A percentile compares a stretch with the other conserved stretches of the same genome.
phyloP scores from a whole-genome alignment of 2,797 vertebrate genomes.

The Aplochiton taeniatus region DNA sequence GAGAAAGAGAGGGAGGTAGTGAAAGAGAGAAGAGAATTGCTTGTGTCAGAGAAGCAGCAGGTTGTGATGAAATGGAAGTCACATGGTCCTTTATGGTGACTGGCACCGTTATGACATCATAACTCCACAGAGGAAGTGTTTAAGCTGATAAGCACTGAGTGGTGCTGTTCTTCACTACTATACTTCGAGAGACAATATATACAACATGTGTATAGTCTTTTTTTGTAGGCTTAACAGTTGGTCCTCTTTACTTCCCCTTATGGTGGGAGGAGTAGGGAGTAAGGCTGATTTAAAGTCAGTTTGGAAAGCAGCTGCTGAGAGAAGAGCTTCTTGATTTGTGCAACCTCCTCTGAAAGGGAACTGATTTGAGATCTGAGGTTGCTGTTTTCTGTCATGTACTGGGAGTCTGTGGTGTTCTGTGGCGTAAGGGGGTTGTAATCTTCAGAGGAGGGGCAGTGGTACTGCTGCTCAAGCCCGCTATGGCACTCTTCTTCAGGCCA shows the following conservation, averaged over 20 bases:
- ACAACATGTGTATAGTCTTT: background rate
- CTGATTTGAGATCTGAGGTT: conserved; percentile 75
- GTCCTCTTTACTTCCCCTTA: background rate
- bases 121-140: background rate
- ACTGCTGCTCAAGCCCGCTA: conserved; percentile 25
- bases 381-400: conserved; percentile 54
- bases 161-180: no score
- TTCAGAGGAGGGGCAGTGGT: conserved; percentile 21
- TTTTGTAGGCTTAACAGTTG: background rate
- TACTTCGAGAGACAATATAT: no score
- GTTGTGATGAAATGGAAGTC: background rate
- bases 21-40: background rate
- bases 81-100: no score
- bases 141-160: background rate
- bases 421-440: conserved; percentile 28
- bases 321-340: conserved; percentile 81
- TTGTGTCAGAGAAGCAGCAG: background rate
- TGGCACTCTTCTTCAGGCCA: conserved; percentile 49
- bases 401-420: conserved; percentile 41
- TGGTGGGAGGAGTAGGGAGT: background rate
- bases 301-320: conserved; percentile 76
- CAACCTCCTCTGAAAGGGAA: conserved; percentile 80
- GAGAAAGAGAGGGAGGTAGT: background rate
- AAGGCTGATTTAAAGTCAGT: conserved; percentile 42
- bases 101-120: no score